These are phyloP conservation scores for Cheilosia impressa DNA, from an alignment of 2,888 invertebrate genomes.

Conservation along the genomic window DNA sequence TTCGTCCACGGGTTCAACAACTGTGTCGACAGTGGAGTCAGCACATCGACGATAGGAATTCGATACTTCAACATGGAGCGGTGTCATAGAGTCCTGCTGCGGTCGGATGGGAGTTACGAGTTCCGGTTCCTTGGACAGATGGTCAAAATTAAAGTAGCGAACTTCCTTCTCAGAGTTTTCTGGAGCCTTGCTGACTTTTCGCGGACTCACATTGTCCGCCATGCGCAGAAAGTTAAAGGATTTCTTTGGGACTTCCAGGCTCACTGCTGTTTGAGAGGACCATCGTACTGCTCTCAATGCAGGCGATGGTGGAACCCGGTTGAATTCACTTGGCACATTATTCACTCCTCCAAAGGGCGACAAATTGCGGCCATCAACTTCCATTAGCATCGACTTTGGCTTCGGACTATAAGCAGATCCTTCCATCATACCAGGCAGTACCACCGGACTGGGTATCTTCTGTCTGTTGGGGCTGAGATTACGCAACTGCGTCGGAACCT, in stretches of 20 bases:
- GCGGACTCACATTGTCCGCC: slow-evolving; percentile 82
- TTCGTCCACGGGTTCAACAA: slow-evolving; percentile 55
- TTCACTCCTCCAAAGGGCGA: slow-evolving; percentile 82
- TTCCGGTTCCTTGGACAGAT: slow-evolving; percentile 76
- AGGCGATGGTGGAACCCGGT: slow-evolving; percentile 80
- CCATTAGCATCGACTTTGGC: slow-evolving; percentile 44
- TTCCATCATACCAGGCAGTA: slow-evolving; percentile 47
- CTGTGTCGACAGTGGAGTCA: slow-evolving; percentile 41
- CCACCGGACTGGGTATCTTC: slow-evolving; percentile 80
- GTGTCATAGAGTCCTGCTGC: slow-evolving; percentile 75
- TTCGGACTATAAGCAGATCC: slow-evolving; percentile 55
- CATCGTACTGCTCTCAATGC: slow-evolving; percentile 80
- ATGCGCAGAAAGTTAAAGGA: slow-evolving; percentile 83
- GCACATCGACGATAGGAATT: slow-evolving; percentile 56
- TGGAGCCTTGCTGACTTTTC: slow-evolving; percentile 76
- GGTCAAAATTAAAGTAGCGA: slow-evolving; percentile 82
- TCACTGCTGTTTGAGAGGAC: slow-evolving; percentile 67
- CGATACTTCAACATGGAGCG: slow-evolving; percentile 80
- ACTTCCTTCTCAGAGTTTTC: slow-evolving; percentile 78
- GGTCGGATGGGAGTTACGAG: slow-evolving; percentile 21
- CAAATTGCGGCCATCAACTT: slow-evolving; percentile 76
- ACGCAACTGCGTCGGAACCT: slow-evolving; percentile 74
- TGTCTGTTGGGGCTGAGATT: slow-evolving; percentile 80
- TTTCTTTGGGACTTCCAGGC: slow-evolving; percentile 78
- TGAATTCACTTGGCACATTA: slow-evolving; percentile 81